Base-by-base conservation (phyloP, 2,888 invertebrate species). In the Tuta absoluta region DNA sequence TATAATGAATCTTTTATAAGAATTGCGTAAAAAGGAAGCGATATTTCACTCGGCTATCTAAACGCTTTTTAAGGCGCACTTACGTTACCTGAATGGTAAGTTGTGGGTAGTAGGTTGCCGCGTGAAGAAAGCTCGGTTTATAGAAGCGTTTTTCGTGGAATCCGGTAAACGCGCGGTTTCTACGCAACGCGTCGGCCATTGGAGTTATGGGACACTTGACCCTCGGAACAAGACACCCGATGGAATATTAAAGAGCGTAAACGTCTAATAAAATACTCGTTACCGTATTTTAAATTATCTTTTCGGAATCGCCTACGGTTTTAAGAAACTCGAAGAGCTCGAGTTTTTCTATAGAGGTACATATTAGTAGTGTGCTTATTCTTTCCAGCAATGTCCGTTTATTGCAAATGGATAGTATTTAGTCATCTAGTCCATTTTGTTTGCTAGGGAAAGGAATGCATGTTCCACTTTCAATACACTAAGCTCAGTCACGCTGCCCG, bases 111-210 rank as follows among this genome's bases (percentile, higher is more conserved):
- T 14, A 23, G 21, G 21, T 17, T 49, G 49, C 11, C 51, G 21
- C 11, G 24, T 49, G 19, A 53, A 23, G 23, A 53, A 53, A 53
- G 51, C 51, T 24, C 12, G 51, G 24, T 53, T 23, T 23, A 53
- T 21, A 53, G 51, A 23, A 53, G 51, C 14, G 51, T 53, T 53
- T 53, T 53, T 53, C 51, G 51, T 53, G 51, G 51, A 53, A 53
- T 23, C 51, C 0, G 23, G 51, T 23, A 53, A 53, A 53, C 24
- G 51, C 24, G 24, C 51, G 51, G 12, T 23, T 53, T 53, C 51
- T 53, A 53, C 51, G 51, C 51, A 11, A 12, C 49, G 23, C 51
- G 23, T 4, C 23, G 14, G 23, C 23, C 51, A 23, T 12, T 23
- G 23, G 23, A 21, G 23, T 23, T 51, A 23, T 21, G 51, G 51